phyloP scores from a whole-genome alignment of 2,113 vertebrate species.

The Vombatus ursinus region DNA sequence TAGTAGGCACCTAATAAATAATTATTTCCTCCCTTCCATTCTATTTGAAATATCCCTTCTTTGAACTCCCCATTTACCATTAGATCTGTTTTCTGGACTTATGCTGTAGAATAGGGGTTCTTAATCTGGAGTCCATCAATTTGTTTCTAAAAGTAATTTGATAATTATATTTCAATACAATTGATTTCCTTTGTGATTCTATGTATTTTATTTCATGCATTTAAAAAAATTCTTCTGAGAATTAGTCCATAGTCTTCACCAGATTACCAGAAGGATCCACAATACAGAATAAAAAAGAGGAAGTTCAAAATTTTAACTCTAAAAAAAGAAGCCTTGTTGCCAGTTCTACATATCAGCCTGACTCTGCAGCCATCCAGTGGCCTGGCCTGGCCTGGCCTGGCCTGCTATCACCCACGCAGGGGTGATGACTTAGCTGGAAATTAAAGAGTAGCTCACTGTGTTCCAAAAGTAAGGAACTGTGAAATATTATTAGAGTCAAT shows the following conservation, averaged over 20 bases:
- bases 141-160: background rate
- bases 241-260: background rate
- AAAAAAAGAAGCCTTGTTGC: background rate
- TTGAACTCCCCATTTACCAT: background rate
- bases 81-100: background rate
- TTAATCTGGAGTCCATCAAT: background rate
- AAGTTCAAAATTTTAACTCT: background rate
- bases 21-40: background rate
- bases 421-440: background rate
- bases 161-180: background rate
- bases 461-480: background rate
- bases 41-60: background rate
- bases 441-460: background rate
- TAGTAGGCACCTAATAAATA: background rate
- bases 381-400: background rate
- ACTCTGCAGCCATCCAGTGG: background rate
- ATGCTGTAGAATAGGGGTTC: background rate
- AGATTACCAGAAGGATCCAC: background rate
- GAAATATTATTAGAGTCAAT: background rate
- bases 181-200: background rate
- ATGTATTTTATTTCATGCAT: background rate
- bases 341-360: background rate
- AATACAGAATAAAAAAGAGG: background rate
- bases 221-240: background rate
- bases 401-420: background rate